phyloP scores from a whole-genome alignment of 1,140 invertebrate species.

The Anoplophora glabripennis region DNA sequence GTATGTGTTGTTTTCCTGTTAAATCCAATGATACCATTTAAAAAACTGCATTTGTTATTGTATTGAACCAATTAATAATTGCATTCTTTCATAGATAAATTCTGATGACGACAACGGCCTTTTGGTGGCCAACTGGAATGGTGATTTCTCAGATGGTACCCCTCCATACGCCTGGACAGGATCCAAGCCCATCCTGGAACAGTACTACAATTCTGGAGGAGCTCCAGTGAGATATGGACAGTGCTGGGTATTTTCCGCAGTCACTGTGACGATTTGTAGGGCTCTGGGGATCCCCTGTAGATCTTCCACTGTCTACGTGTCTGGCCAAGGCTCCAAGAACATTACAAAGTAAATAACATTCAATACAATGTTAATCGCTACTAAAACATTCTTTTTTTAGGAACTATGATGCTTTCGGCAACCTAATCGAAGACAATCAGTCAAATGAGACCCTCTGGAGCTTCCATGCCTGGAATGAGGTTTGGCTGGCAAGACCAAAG shows the following conservation, averaged over 20 bases:
- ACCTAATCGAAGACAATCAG: slow-evolving; percentile 60
- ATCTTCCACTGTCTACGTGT: slow-evolving; percentile 73
- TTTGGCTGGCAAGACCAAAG: slow-evolving; percentile 76
- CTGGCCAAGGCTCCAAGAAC: slow-evolving; percentile 73
- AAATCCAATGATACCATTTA: no score
- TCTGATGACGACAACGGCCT: slow-evolving; percentile 65
- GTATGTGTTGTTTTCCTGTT: slow-evolving; percentile 56
- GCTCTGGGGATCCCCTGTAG: slow-evolving; percentile 66
- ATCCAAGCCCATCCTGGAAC: slow-evolving; percentile 65
- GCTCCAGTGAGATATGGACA: slow-evolving; percentile 75
- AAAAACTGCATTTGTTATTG: no score
- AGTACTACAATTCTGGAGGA: slow-evolving; percentile 60
- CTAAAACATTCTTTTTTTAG: slow-evolving; percentile 53
- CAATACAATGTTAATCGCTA: no score
- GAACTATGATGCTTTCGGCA: slow-evolving; percentile 62
- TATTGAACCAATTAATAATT: no score
- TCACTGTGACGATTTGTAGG: slow-evolving; percentile 65
- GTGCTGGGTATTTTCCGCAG: slow-evolving; percentile 78
- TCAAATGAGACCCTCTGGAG: slow-evolving; percentile 68
- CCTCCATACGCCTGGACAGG: slow-evolving; percentile 68
- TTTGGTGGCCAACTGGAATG: slow-evolving; percentile 70
- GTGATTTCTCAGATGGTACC: slow-evolving; percentile 67
- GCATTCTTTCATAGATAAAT: slow-evolving; percentile 52
- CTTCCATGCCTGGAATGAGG: slow-evolving; percentile 84
- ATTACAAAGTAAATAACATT: slow-evolving; percentile 63